phyloP scores from a whole-genome alignment of 2,888 invertebrate genomes.

The Drosophila meridiana region DNA sequence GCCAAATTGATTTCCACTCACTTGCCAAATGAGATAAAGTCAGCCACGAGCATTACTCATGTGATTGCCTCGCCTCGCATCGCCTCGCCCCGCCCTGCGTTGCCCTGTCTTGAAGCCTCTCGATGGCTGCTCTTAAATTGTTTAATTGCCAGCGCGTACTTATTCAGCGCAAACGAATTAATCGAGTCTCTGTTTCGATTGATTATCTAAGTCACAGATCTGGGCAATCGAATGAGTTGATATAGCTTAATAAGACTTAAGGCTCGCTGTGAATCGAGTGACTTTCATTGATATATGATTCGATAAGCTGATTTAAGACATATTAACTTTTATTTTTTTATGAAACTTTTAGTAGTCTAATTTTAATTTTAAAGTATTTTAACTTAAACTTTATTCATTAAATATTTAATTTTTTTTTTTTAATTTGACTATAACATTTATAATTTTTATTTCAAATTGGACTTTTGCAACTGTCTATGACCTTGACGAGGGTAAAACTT shows the following conservation, averaged over 20 bases:
- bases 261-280: neutral
- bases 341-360: no score
- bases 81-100: neutral
- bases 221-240: neutral
- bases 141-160: constrained; percentile 17
- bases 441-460: no score
- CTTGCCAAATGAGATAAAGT: constrained; percentile 19
- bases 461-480: no score
- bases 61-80: constrained; percentile 39
- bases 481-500: no score
- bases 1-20: constrained; percentile 46
- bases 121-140: constrained; percentile 34
- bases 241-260: neutral
- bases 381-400: no score
- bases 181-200: neutral
- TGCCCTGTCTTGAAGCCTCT: constrained; percentile 21
- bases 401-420: no score
- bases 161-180: constrained; percentile 26
- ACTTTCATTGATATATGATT: neutral
- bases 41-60: constrained; percentile 36
- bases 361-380: no score
- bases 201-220: neutral
- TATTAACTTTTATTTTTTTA: no score
- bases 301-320: neutral
- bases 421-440: no score